Evolutionary conservation across 2,888 invertebrate species (phyloP), one percentile per base, ranked within the genome.

Genomic region (Theretra japonica): DNA sequence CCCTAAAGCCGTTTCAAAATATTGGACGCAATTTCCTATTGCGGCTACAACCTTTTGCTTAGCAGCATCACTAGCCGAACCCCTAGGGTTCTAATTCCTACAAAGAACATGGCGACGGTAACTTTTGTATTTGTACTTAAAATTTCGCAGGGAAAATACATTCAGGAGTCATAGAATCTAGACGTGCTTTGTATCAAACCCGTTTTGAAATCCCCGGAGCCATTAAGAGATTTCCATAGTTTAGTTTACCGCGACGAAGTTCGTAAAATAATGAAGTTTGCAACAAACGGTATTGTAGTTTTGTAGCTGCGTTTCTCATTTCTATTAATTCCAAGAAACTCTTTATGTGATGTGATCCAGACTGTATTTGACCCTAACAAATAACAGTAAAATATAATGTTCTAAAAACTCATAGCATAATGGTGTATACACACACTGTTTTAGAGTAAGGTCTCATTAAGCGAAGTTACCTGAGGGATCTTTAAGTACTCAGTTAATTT

Each of bases 401-500:
- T n/a, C 33, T 33, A 41, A 48, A 48, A 48, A n/a, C 19, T 1
- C 15, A 28, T 28, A 59, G 1, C 15, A 58, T 58, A 58, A 58
- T 8, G 15, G 15, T 59, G 30, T 60, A 30, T 30, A 48, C 30
- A 59, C 3, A 62, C 15, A 48, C 65, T 65, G 65, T 48, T 48
- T 62, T 23, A 65, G 73, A 70, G 73, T 69, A 79, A 76, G 62
- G 70, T 79, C 77, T 80, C 76, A 80, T 81, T 77, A 77, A 77
- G 75, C 74, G 79, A 77, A 82, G 77, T 80, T 79, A 75, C 72
- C 72, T 77, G 72, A 58, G 73, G 71, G 71, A 74, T 75, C 75
- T 75, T 76, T 65, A 77, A 79, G 81, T 82, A 80, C 75, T 72
- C 76, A 79, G 79, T 82, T 83, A 80, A 83, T 81, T 83, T 83